phyloP scores from a whole-genome alignment of 2,113 vertebrate genomes.

The Uria lomvia region DNA sequence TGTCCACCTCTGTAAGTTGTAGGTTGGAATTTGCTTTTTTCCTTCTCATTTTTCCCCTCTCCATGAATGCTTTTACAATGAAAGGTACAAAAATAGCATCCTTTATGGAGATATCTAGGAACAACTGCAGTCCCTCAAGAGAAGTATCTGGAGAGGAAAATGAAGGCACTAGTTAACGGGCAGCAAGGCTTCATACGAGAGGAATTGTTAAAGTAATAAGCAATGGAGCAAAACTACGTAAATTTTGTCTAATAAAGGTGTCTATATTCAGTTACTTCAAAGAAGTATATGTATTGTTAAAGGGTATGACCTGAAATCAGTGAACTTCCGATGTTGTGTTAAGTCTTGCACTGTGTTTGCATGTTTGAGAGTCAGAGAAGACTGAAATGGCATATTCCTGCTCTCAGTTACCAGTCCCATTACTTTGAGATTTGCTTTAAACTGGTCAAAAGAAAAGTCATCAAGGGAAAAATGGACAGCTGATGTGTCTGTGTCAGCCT shows the following conservation, averaged over 20 bases:
- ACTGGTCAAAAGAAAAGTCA: background rate
- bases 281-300: background rate
- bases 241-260: background rate
- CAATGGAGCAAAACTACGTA: background rate
- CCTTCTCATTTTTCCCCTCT: background rate
- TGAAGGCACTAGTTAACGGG: background rate
- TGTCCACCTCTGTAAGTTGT: background rate
- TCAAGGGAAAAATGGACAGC: background rate
- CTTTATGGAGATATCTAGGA: background rate
- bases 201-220: background rate
- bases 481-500: background rate
- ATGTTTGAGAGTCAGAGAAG: background rate
- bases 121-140: background rate
- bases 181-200: background rate
- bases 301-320: background rate
- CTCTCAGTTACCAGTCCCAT: background rate
- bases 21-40: background rate
- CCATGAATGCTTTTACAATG: background rate
- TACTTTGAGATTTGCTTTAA: background rate
- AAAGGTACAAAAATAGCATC: background rate
- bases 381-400: background rate
- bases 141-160: background rate
- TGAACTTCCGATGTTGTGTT: background rate
- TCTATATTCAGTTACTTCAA: background rate
- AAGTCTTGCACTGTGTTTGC: background rate